These are phyloP conservation scores for Perizoma affinitatum DNA, from an alignment of 2,888 invertebrate genomes.

Conservation along the genomic window DNA sequence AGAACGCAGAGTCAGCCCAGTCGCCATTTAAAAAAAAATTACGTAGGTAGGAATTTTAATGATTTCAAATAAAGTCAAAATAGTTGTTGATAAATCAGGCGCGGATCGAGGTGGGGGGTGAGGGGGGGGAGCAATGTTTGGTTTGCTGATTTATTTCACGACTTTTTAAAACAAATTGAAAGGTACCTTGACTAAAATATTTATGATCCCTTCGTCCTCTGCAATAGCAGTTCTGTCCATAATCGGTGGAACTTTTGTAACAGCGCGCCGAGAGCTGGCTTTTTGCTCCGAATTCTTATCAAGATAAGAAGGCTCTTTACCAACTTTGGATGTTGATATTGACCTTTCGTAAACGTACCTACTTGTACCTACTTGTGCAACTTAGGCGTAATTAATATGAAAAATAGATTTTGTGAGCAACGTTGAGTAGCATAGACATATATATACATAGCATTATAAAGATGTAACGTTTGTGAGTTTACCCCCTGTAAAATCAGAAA, in stretches of 20 bases:
- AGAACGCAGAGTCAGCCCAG: not conserved
- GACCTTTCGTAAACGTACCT: conserved; percentile 1
- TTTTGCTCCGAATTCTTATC: conserved; percentile 27
- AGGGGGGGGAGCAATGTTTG: not conserved
- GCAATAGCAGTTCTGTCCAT: conserved; percentile 23
- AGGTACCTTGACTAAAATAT: conserved; percentile 20
- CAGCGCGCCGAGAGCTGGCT: conserved; percentile 11
- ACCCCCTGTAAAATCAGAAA: too few species aligned
- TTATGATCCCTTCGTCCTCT: conserved; percentile 16
- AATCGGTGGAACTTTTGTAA: conserved; percentile 16
- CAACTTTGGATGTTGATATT: conserved; percentile 4
- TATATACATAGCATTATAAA: too few species aligned
- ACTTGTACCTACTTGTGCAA: not conserved
- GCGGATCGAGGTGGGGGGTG: too few species aligned
- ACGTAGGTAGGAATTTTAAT: not conserved
- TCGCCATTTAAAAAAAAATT: not conserved
- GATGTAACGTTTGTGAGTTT: too few species aligned
- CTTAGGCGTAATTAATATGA: too few species aligned
- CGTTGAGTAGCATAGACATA: too few species aligned
- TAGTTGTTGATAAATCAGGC: not conserved
- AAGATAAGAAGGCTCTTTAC: not conserved
- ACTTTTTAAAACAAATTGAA: conserved; percentile 13
- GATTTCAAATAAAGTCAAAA: not conserved
- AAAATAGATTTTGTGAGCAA: too few species aligned
- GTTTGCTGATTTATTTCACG: not conserved